Base-by-base conservation (phyloP, 2,888 invertebrate genomes). In the Patella caerulea region DNA sequence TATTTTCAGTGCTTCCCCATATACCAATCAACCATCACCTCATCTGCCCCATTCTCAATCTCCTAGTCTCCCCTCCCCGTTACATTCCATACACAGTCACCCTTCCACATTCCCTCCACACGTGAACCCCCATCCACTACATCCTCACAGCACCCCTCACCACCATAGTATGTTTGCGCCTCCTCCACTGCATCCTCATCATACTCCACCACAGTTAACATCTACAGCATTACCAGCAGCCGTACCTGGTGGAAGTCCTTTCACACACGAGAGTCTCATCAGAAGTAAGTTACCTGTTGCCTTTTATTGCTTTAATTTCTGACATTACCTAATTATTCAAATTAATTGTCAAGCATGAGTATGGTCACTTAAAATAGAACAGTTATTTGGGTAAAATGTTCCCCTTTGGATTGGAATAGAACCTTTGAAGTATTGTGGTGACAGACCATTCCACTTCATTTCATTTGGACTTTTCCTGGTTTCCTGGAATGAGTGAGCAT, bases 141-240 rank as follows among this genome's bases (percentile, higher is more conserved):
- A 78, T 65, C 75, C 24, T 65, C 65, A 65, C 65, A 24, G 19
- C 24, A 53, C 81, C 55, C 71, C 83, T 53, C 81, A 45, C 45
- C 45, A 45, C 45, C 45, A 82, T 79, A 84, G 83, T 76, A 87
- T 87, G 87, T 88, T 88, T 75, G 87, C 87, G 73, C 82, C 88
- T 73, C 87, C 88, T 74, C 78, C 45, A 75, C 77, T 52, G 17
- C 79, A 17, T 76, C 77, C 1, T 69, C 78, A 65, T 75, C 71
- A 72, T 75, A 78, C 74, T 79, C 77, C 34, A 73, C 76, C 14
- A 72, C 78, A n/a, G 79, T 12, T 65, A 65, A 65, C 65, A 65
- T 24, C 65, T 11, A 24, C 65, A 65, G 19, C 65, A 19, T 14
- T 65, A 65, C 65, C 65, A 24, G 24, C 65, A 65, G 65, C 65